Conservation (phyloP, 2,113 vertebrate species). For the Epinephelus cyanopodus region DNA sequence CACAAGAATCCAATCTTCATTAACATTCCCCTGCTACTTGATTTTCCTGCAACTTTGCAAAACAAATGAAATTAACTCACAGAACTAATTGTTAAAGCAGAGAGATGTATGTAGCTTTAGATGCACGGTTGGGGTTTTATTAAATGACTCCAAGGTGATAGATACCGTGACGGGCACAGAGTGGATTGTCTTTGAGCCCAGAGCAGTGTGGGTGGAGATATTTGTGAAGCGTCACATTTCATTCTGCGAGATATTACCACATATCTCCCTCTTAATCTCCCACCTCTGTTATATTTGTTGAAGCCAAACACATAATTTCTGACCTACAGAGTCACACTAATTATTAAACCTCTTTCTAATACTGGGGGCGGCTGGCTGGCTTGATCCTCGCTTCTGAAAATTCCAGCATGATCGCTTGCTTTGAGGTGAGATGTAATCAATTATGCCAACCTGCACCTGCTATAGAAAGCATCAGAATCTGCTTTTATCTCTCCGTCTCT, state of each 20-base stretch:
- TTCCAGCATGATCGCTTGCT: background rate
- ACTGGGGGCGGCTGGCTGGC: background rate
- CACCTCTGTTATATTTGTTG: constrained; percentile 38
- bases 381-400: background rate
- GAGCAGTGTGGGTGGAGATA: constrained; percentile 69
- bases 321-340: constrained; percentile 36
- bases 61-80: background rate
- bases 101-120: background rate
- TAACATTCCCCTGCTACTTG: background rate
- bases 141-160: constrained; percentile 2
- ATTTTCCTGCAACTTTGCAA: background rate
- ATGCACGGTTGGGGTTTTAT: constrained; percentile 11
- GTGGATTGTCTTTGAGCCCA: constrained; percentile 59
- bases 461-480: background rate
- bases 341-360: constrained; percentile 39
- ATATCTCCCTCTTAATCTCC: constrained; percentile 58
- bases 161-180: constrained; percentile 16
- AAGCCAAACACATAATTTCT: constrained; percentile 45
- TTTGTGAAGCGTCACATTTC: constrained; percentile 59
- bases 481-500: background rate
- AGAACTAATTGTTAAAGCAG: background rate
- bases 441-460: constrained; percentile 8
- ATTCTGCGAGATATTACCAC: constrained; percentile 30
- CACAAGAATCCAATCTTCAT: too few species aligned
- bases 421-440: constrained; percentile 20